Base-by-base conservation (phyloP, 2,888 invertebrate genomes). In the Phyto melanocephala region DNA sequence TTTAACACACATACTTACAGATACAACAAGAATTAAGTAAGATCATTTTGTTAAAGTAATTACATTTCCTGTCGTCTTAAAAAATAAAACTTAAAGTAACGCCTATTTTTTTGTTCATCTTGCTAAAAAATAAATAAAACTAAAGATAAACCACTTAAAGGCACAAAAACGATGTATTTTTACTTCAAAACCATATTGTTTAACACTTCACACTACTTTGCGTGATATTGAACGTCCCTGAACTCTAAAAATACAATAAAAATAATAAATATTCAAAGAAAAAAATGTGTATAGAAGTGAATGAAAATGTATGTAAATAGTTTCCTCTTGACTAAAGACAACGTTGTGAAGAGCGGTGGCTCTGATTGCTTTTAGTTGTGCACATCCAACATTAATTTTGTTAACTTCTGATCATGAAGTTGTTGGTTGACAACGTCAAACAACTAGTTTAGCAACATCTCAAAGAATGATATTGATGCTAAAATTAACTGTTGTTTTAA, bases 401-500 rank as follows among this genome's bases (percentile, higher is more conserved):
- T 28, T 5, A 28, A 28, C 6, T 17, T 50, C 11, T 11, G 28
- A 35, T 35, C 13, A 47, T 45, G 22, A 50, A 42, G 13, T 50
- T 71, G n/a, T n/a, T n/a, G n/a, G n/a, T n/a, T n/a, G n/a, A n/a
- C n/a, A n/a, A n/a, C n/a, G 63, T 50, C 71, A 72, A 22, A 35
- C 20, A 71, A 79, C 70, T 78, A 63, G 79, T 79, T 79, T 79
- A 60, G 42, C 79, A 79, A 79, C 79, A 67, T 63, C 40, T 15
- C 50, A 58, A 28, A 65, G 72, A 71, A 67, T 65, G n/a, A 17
- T 50, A 52, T 77, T 70, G 77, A 10, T 40, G 28, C 63, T n/a
- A 6, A 47, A 63, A 47, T 47, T 33, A 63, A 42, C 60, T 42
- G 60, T 60, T 60, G 24, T 28, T 62, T 42, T 40, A 1, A 2